These are phyloP conservation scores for Epinephelus malabaricus DNA, from an alignment of 2,797 vertebrate species.

Conservation along the genomic window DNA sequence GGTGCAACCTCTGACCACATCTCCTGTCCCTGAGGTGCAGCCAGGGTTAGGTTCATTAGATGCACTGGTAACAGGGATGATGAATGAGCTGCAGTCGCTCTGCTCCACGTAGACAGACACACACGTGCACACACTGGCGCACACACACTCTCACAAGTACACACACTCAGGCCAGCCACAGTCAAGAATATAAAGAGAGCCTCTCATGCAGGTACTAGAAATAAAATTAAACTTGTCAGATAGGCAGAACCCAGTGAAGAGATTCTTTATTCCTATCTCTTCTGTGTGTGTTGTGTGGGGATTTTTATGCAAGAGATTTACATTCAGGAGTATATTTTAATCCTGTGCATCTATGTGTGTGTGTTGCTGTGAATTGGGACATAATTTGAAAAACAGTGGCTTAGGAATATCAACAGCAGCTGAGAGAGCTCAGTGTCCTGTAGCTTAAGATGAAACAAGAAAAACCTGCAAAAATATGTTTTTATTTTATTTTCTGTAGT, in stretches of 20 bases:
- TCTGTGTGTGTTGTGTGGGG: background rate
- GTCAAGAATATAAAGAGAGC: conserved; percentile 40
- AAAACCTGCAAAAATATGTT: too few species aligned
- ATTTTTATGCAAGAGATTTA: too few species aligned
- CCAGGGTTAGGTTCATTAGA: conserved; percentile 61
- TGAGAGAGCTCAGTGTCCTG: too few species aligned
- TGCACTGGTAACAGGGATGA: conserved; percentile 61
- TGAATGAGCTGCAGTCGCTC: conserved; percentile 58
- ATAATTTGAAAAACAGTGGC: too few species aligned
- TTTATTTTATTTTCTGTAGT: too few species aligned
- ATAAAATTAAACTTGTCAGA: conserved; percentile 24
- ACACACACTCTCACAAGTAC: conserved; percentile 5
- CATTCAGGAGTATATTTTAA: too few species aligned
- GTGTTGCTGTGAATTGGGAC: too few species aligned
- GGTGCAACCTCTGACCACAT: conserved; percentile 35
- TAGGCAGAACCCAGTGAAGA: background rate
- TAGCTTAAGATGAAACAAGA: too few species aligned
- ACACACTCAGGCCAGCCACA: background rate
- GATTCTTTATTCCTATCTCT: background rate
- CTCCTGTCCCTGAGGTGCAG: conserved; percentile 41
- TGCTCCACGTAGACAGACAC: conserved; percentile 30
- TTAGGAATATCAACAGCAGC: too few species aligned
- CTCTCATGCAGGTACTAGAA: background rate
- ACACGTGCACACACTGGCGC: background rate
- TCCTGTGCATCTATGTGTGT: too few species aligned